Evolutionary conservation across 1,140 invertebrate genomes (phyloP), one percentile per base, ranked within the genome.

Genomic region (Nylanderia fulva): DNA sequence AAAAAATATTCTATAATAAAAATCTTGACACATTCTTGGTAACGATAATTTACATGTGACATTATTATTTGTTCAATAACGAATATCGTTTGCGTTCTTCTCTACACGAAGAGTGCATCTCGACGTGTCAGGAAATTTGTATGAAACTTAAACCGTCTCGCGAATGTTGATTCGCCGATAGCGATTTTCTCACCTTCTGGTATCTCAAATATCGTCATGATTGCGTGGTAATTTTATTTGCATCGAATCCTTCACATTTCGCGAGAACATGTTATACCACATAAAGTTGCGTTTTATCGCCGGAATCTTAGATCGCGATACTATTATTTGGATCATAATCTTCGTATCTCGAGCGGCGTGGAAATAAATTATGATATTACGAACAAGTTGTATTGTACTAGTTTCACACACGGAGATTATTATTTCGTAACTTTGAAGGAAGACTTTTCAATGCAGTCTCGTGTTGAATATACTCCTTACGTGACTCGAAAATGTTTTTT

Each of bases 1-100:
- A 21, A 45, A 21, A 45, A 60, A 56, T 58, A 27, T 42, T 54
- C 66, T 79, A 64, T 39, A 86, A 79, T 69, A 69, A 75, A n/a
- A 48, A 13, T 27, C 54, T 15, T 33, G 60, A 24, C 36, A 18
- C 36, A 48, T 42, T 64, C 69, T 87, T 71, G 74, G 86, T 74
- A 87, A 66, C 60, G 39, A 72, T 58, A 58, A 87, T 87, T 86
- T 86, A 86, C 52, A 15, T 27, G 13, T 15, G n/a, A 45, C 60
- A 61, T 82, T 80, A 82, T 72, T 52, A 52, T 80, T 45, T 11
- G 58, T 52, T 61, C 21, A 24, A 63, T 45, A 52, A 54, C 63
- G 11, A 39, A 86, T 56, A 9, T 68, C 29, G 52, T 85, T 60
- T 21, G 56, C 56, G 24, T 29, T 24, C 58, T 64, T 42, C 39